Percentiles rank a stretch among this genome's conserved stretches.
phyloP scores from a whole-genome alignment of 1,140 invertebrate species.

The Heliothis subflexa region DNA sequence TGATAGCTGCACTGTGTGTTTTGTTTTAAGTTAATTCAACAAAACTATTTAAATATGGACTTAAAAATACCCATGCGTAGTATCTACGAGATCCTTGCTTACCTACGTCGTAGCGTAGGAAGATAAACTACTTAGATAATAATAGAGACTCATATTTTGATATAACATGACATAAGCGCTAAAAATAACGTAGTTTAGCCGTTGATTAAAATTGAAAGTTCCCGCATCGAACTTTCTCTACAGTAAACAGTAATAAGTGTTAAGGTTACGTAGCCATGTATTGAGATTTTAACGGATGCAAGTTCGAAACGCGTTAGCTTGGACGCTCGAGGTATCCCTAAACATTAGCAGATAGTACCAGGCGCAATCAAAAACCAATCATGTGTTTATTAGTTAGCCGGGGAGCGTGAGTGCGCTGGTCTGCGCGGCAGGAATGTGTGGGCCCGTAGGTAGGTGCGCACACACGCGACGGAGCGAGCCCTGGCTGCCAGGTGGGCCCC shows the following conservation, averaged over 20 bases:
- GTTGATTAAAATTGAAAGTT: conserved; percentile 48
- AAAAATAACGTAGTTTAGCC: conserved; percentile 41
- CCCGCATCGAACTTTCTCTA: conserved; percentile 46
- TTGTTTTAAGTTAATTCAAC: background rate
- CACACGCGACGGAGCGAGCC: conserved; percentile 49
- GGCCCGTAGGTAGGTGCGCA: conserved; percentile 55
- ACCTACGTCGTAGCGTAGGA: conserved; percentile 21
- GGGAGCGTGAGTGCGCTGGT: conserved; percentile 61
- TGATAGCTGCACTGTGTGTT: background rate
- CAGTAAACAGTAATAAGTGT: conserved; percentile 49
- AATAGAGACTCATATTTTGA: conserved; percentile 10
- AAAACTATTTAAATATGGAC: too few relatives aligned
- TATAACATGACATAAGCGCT: conserved; percentile 40
- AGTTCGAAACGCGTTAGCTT: conserved; percentile 9
- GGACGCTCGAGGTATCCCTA: conserved; percentile 28
- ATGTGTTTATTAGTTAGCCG: conserved; percentile 60
- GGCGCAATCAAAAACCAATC: conserved; percentile 72
- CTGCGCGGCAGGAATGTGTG: conserved; percentile 63
- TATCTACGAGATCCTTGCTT: conserved; percentile 3
- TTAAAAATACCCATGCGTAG: background rate
- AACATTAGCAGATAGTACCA: conserved; percentile 45
- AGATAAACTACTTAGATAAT: conserved; percentile 19
- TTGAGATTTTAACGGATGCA: conserved; percentile 26
- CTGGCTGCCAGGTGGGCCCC: conserved; percentile 81
- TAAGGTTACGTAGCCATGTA: conserved; percentile 40